Evolutionary conservation across 2,797 vertebrate species (phyloP), one percentile per base, ranked within the genome.

Genomic region (Anguilla pacifica): DNA sequence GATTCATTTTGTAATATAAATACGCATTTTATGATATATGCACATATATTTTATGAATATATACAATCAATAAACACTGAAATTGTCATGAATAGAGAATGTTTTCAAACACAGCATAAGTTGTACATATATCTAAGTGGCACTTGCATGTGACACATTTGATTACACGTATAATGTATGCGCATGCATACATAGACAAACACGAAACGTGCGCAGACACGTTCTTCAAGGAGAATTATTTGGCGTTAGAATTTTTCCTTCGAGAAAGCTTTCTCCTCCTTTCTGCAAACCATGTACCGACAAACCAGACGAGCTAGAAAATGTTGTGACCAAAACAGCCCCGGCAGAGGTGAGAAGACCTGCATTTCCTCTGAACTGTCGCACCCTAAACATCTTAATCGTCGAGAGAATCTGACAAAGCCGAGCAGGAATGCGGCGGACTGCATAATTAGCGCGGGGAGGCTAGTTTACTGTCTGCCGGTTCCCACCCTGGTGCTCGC

Each of bases 351-450:
- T 82, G 46, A 82, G 79, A 82, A 31, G 3, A n/a, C 22, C 46
- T 82, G 43, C 43, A 82, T 51, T 82, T 82, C 79, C 79, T 25
- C 79, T 82, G 22, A 49, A 46, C 6, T 51, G 46, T 51, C 79
- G n/a, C 79, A 51, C 46, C 79, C 79, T 51, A 81, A 82, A 82
- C 79, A 82, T 51, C 43, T 13, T 82, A 82, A 82, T 82, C 19
- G 51, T 25, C 6, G 46, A 51, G 79, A 51, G 25, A 82, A 82
- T 82, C 79, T n/a, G 79, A 51, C 4, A 51, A 51, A n/a, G 79
- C 79, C 10, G 9, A 51, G 46, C 43, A 49, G 79, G 79, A 82
- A 82, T 82, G 79, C 79, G 51, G 79, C 6, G 7, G 17, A 51
- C 79, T 82, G 79, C 22, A 82, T 82, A 82, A 82, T 82, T 82